Evolutionary conservation across 2,113 vertebrate species (phyloP), one percentile per base, ranked within the genome.

Genomic region (Origma solitaria): DNA sequence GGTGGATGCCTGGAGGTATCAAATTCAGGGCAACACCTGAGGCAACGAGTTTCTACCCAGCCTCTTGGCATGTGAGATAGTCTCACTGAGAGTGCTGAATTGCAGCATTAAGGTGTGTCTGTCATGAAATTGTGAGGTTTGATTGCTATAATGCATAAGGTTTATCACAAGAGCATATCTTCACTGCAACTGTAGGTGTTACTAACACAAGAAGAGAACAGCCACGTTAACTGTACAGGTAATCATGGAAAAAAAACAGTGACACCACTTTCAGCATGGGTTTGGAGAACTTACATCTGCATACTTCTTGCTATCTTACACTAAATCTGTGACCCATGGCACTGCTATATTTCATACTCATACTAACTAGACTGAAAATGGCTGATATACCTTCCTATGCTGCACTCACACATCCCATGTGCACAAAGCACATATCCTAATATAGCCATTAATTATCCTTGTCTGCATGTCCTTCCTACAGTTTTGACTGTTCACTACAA

Each of bases 281-380:
- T 69, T 86, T 7, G 11, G 58, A 56, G 44, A 69, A 17, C 20
- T 40, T 11, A 3, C 3, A 22, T 28, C 30, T 53, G 6, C 30
- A 15, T 24, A 13, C 9, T 45, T 35, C 31, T 58, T 90, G 22
- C 24, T 60, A 13, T 18, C 28, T 77, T 82, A 22, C 51, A 28
- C 33, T 40, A 4, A 50, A 35, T 33, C 57, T 80, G 12, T 1
- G 7, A 30, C 40, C 30, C 22, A 4, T 10, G 28, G 3, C 4
- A 8, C 0, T 5, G 10, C 24, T 88, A 3, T 35, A 16, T 35
- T 86, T 62, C 37, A 40, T 18, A 33, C 18, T 5, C 0, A 0
- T 23, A 20, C 27, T 44, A 45, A 53, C 9, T 40, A 72, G 53
- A 14, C 35, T 60, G 71, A 42, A 71, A 64, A n/a, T 24, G 16